A percentile compares a stretch with the other conserved stretches of the same genome.
Evolutionary conservation across 92 coral and sea anemone genomes (phyloP).

Genomic region (Porites rus): DNA sequence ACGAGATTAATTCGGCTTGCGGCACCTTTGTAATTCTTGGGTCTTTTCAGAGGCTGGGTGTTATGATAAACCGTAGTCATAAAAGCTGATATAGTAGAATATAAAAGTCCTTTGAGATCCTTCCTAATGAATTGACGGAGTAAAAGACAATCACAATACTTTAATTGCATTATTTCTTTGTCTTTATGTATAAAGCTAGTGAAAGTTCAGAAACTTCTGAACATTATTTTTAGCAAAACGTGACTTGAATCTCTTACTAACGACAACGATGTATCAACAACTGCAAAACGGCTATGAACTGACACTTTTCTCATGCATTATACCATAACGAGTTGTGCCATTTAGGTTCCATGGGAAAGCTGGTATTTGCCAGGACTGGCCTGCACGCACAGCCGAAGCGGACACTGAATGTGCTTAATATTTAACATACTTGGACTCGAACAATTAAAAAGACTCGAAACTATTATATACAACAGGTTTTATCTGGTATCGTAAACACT

Average conservation of each 20-base stretch:
- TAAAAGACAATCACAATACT: background rate
- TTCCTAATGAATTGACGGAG: constrained; percentile 3
- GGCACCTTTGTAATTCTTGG: constrained; percentile 26
- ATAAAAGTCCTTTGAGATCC: background rate
- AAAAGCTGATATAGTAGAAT: background rate
- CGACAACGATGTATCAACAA: background rate
- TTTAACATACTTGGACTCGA: no score
- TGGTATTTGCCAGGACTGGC: no score
- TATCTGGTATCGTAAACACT: no score
- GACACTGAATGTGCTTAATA: no score
- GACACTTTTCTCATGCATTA: no score
- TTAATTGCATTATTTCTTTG: constrained; percentile 5
- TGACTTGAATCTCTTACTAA: background rate
- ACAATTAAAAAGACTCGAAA: no score
- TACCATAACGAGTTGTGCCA: background rate
- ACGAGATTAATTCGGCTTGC: constrained; percentile 44
- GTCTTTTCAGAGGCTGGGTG: constrained; percentile 1
- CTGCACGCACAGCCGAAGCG: no score
- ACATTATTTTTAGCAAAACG: background rate
- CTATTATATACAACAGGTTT: no score
- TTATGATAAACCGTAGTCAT: background rate
- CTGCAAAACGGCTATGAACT: no score
- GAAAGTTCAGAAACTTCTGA: background rate
- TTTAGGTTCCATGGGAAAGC: background rate
- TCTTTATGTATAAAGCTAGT: background rate